phyloP scores from a whole-genome alignment of 2,888 invertebrate species.

The Leucoptera coffeella region DNA sequence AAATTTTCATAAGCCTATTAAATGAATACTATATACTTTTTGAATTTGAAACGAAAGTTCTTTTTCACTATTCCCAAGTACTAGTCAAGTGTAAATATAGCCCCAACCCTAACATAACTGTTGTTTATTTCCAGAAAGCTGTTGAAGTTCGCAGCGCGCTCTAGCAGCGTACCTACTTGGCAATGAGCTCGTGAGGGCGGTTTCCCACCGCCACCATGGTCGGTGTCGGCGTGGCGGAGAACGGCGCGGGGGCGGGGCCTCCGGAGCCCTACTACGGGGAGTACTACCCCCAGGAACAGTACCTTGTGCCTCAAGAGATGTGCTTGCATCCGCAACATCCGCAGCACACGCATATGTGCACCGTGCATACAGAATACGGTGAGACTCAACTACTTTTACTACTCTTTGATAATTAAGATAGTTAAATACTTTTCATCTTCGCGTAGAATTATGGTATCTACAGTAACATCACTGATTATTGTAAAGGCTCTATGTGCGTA shows the following conservation, averaged over 20 bases:
- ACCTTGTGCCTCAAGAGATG: slow-evolving; percentile 52
- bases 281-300: slow-evolving; percentile 51
- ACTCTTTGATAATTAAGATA: too few species aligned
- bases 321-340: slow-evolving; percentile 59
- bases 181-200: slow-evolving; percentile 30
- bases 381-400: too few species aligned
- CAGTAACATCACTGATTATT: too few species aligned
- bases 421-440: too few species aligned
- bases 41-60: too few species aligned
- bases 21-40: too few species aligned
- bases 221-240: slow-evolving; percentile 31
- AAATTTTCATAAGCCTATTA: too few species aligned
- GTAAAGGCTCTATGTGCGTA: too few species aligned
- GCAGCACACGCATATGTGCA: slow-evolving; percentile 59
- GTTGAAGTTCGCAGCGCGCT: slow-evolving; percentile 14
- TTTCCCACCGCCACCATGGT: slow-evolving; percentile 30
- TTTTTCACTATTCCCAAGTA: too few species aligned
- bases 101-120: too few species aligned
- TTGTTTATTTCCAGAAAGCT: slow-evolving; percentile 27
- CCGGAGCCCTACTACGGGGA: slow-evolving; percentile 52
- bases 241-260: slow-evolving; percentile 27
- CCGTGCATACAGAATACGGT: slow-evolving; percentile 71
- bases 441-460: too few species aligned
- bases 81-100: too few species aligned
- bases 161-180: slow-evolving; percentile 23